Evolutionary conservation across 2,888 invertebrate species (phyloP), one percentile per base, ranked within the genome.

Genomic region (Drosophila pseudotakahashii): DNA sequence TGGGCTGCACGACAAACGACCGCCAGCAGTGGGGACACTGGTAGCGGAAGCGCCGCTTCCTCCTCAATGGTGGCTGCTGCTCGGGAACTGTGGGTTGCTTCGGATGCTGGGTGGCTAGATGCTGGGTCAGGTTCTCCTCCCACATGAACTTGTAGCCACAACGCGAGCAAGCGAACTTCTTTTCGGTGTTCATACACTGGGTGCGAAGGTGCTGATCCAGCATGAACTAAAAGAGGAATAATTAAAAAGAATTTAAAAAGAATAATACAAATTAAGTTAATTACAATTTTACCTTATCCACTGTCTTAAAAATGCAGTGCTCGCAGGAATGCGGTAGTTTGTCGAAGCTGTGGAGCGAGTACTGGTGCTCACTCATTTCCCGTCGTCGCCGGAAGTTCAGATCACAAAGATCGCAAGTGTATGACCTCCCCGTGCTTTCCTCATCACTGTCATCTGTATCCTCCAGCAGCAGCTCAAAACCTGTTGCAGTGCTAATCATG

Each of bases 11-110:
- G 5, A 83, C 82, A 67, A 89, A 89, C 6, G 87, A 88, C 3
- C 93, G 92, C 10, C 94, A 94, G 81, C 94, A 94, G 94, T 94
- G 69, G 94, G 92, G 87, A 94, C 95, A 91, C 94, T 95, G 76
- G 94, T 95, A 90, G 42, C 81, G 58, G 39, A 84, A 81, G 11
- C 81, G 77, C 13, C 81, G 39, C 44, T 73, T 81, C 9, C 79
- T 57, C 13, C 84, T 95, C 94, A 0, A 94, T 94, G 90, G 41
- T 7, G 44, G 11, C 41, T 50, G 55, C 42, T 55, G 37, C 19
- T 58, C 69, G 3, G 39, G 37, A 45, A n/a, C 19, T 93, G 53
- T 9, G 9, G 48, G 50, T n/a, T 30, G 54, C 92, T 93, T 52
- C 1, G 77, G 30, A 77, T 91, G 91, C 45, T 84, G 77, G 1